Percentiles rank a stretch among this genome's conserved stretches.
phyloP scores from a whole-genome alignment of 2,888 invertebrate genomes.

The Steromphala cineraria region DNA sequence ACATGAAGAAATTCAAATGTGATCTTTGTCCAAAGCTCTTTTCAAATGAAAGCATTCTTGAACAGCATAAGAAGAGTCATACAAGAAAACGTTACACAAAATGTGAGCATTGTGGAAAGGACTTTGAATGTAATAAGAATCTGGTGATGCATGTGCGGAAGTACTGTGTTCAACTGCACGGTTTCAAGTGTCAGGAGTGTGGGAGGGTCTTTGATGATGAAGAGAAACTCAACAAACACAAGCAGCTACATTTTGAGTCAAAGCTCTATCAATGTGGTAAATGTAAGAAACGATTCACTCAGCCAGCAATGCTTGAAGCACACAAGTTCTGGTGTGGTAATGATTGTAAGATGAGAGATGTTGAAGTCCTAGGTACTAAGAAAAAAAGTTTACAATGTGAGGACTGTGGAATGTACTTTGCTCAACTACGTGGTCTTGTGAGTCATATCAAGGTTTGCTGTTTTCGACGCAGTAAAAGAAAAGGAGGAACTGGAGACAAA shows the following conservation, averaged over 20 bases:
- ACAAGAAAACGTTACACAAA: too few relatives aligned
- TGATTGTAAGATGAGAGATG: background rate
- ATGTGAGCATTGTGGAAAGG: too few relatives aligned
- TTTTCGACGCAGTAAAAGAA: background rate
- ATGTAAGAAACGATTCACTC: background rate
- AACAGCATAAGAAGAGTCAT: too few relatives aligned
- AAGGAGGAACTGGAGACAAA: too few relatives aligned
- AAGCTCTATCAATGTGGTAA: slow-evolving; percentile 18
- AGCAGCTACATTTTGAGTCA: slow-evolving; percentile 9
- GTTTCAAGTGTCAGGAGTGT: slow-evolving; percentile 18
- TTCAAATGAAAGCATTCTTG: too few relatives aligned
- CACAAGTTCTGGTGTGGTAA: background rate
- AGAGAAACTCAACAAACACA: background rate
- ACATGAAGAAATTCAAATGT: background rate
- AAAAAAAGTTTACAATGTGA: background rate
- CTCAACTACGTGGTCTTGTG: background rate
- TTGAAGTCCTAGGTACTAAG: too few relatives aligned
- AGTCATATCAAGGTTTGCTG: background rate
- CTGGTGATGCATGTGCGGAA: too few relatives aligned
- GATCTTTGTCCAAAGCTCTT: too few relatives aligned
- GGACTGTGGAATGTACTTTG: background rate
- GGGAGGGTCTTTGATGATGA: background rate
- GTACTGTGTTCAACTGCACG: too few relatives aligned
- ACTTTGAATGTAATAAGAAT: too few relatives aligned
- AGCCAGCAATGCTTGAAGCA: background rate